These are phyloP conservation scores for Pogonus chalceus DNA, from an alignment of 1,140 invertebrate genomes.

Conservation along the genomic window DNA sequence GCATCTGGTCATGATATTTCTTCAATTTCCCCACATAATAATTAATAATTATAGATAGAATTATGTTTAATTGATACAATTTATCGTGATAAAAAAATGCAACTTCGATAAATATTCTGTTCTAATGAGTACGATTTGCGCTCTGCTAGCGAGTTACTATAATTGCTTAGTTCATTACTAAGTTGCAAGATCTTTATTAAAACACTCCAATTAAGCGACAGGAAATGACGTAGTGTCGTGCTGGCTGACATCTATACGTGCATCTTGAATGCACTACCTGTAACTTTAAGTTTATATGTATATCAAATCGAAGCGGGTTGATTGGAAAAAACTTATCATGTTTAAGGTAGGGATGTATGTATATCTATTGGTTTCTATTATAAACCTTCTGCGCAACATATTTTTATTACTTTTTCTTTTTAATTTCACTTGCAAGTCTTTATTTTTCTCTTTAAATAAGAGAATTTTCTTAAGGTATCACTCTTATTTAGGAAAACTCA, in stretches of 20 bases:
- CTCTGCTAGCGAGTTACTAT: background rate
- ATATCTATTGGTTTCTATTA: too few species aligned
- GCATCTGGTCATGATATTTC: constrained; percentile 1
- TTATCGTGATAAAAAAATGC: background rate
- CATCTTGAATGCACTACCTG: too few species aligned
- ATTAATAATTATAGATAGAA: constrained; percentile 6
- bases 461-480: too few species aligned
- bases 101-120: background rate
- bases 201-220: background rate
- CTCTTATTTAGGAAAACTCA: too few species aligned
- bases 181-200: constrained; percentile 1
- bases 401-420: too few species aligned
- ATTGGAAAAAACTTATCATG: too few species aligned
- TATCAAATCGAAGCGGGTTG: too few species aligned
- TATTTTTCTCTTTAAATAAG: too few species aligned
- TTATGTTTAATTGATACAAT: constrained; percentile 6
- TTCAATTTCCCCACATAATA: background rate
- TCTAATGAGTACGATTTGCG: background rate
- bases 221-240: constrained; percentile 3
- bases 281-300: too few species aligned
- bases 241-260: background rate
- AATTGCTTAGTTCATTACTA: constrained; percentile 7
- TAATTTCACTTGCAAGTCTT: too few species aligned
- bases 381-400: too few species aligned
- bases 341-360: too few species aligned